Conservation (phyloP, 2,797 vertebrate species). For the Anguilla marmorata region DNA sequence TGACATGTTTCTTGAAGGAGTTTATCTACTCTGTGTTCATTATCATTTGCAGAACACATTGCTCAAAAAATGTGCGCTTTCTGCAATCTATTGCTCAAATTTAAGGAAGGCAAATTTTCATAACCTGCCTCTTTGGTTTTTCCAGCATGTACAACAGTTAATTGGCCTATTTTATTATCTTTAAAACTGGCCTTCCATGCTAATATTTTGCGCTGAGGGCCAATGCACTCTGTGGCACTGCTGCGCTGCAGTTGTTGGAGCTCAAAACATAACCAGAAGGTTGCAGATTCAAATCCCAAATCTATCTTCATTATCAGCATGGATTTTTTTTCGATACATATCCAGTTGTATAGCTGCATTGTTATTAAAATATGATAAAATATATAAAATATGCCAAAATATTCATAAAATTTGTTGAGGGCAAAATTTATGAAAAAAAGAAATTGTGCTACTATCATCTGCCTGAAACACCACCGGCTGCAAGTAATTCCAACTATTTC, state of each 20-base stretch:
- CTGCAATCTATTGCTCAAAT: background rate
- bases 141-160: background rate
- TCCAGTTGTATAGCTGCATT: background rate
- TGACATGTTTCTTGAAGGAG: background rate
- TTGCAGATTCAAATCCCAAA: background rate
- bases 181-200: background rate
- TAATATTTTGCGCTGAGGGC: background rate
- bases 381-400: background rate
- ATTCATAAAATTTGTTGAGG: background rate
- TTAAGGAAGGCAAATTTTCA: background rate
- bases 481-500: background rate
- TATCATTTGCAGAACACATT: background rate
- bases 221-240: background rate
- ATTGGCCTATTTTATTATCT: background rate
- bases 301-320: background rate
- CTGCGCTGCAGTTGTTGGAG: background rate
- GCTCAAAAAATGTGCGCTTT: background rate
- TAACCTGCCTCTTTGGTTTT: background rate
- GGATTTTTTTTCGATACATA: background rate
- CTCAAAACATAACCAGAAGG: background rate
- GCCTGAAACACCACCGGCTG: background rate
- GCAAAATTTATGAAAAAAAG: background rate
- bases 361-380: background rate
- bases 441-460: no score
- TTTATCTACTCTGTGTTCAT: background rate